phyloP scores from a whole-genome alignment of 2,888 invertebrate species.

The Eupeodes luniger region DNA sequence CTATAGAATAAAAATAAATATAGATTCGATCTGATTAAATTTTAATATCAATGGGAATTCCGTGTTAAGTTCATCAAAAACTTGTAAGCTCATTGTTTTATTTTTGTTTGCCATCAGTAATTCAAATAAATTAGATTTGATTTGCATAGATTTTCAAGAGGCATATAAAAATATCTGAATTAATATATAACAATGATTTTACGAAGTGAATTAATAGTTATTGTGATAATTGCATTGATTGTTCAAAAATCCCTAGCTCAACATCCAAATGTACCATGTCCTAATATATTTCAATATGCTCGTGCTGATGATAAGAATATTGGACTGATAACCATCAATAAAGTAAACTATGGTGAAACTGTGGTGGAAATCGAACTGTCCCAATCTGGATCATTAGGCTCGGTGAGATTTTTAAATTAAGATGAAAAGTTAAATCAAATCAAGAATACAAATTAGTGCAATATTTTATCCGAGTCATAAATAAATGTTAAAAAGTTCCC shows the following conservation, averaged over 20 bases:
- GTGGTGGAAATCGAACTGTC: constrained; percentile 43
- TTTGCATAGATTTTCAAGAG: not conserved
- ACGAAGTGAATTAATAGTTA: not conserved
- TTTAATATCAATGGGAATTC: not conserved
- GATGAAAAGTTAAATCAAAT: no score
- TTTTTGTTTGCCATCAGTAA: not conserved
- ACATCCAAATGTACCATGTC: constrained; percentile 50
- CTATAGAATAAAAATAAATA: not conserved
- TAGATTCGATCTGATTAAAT: not conserved
- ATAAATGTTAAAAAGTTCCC: no score
- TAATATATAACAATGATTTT: constrained; percentile 3
- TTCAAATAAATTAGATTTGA: not conserved
- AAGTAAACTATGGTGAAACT: constrained; percentile 46
- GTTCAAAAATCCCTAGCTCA: constrained; percentile 27
- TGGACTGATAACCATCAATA: constrained; percentile 52
- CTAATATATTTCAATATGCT: constrained; percentile 48
- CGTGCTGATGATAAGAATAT: constrained; percentile 5
- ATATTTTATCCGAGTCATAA: no score
- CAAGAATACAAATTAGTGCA: no score
- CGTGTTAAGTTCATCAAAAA: not conserved
- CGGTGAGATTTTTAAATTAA: constrained; percentile 32
- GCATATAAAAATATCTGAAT: not conserved
- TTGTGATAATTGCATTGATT: constrained; percentile 18
- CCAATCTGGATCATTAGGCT: constrained; percentile 36
- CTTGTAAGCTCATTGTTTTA: not conserved